Base-by-base conservation (phyloP, 2,888 invertebrate genomes). In the Doris montereyensis region DNA sequence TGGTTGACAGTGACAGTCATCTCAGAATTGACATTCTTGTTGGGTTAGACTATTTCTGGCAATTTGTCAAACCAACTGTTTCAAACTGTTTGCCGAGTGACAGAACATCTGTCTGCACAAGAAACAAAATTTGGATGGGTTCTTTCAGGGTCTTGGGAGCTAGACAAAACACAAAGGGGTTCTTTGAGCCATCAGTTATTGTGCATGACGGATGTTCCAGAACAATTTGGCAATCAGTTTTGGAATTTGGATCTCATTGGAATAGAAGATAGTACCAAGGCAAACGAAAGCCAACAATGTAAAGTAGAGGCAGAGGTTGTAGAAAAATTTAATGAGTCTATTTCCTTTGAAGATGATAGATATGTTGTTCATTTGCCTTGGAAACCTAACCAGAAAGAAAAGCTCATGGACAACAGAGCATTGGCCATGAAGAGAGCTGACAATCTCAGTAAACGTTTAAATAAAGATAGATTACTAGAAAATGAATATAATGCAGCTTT, bases 111-210 rank as follows among this genome's bases (percentile, higher is more conserved):
- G 17, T 4, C n/a, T 60, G 35, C 71, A 13, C 71, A 71, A 34
- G 13, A 71, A 21, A 71, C 71, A 71, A 71, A 34, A 35, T 34
- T 71, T 3, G 71, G 71, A 17, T 71, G 71, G 71, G 21, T 34
- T 5, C 24, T 71, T 2, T 71, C 71, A 35, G 71, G 71, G 35
- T 3, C 26, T 5, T 71, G 71, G 71, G 2, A 60, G 24, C 4
- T 60, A 60, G n/a, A 3, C 35, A 41, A 41, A 35, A 3, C n/a
- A 26, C 32, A 24, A 34, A 71, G 5, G 30, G 30, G n/a, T n/a
- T n/a, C n/a, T n/a, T n/a, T n/a, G n/a, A n/a, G n/a, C n/a, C n/a
- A n/a, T n/a, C n/a, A n/a, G n/a, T n/a, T n/a, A n/a, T n/a, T n/a
- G n/a, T n/a, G n/a, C n/a, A n/a, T n/a, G n/a, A n/a, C n/a, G n/a